Conservation (phyloP, 2,888 invertebrate genomes). For the Agrotis clavis region DNA sequence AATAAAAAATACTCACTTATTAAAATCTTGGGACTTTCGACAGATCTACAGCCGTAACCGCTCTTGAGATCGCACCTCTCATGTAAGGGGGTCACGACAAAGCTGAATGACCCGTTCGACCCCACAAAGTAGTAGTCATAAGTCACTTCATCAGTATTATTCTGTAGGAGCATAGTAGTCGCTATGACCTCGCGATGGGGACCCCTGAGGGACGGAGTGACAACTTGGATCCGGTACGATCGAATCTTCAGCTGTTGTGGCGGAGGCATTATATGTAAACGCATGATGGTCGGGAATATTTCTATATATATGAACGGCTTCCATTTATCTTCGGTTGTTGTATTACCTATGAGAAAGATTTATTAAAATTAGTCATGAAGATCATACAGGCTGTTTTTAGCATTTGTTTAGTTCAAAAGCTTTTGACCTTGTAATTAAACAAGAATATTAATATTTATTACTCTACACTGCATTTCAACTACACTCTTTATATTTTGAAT, state of each 20-base stretch:
- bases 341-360: slow-evolving; percentile 71
- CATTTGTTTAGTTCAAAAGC: background rate
- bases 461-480: no score
- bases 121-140: slow-evolving; percentile 80
- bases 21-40: slow-evolving; percentile 82
- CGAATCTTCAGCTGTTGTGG: slow-evolving; percentile 77
- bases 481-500: no score
- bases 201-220: slow-evolving; percentile 71
- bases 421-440: no score
- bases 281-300: slow-evolving; percentile 78
- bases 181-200: slow-evolving; percentile 67
- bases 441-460: no score
- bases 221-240: slow-evolving; percentile 77
- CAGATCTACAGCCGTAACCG: slow-evolving; percentile 71
- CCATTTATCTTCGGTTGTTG: slow-evolving; percentile 80
- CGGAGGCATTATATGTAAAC: slow-evolving; percentile 83
- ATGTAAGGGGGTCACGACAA: slow-evolving; percentile 82
- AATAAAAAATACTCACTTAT: slow-evolving; percentile 79
- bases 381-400: background rate
- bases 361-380: no score
- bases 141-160: slow-evolving; percentile 77
- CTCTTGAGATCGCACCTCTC: slow-evolving; percentile 66
- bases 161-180: slow-evolving; percentile 67
- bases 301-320: slow-evolving; percentile 87
- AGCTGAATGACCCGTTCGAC: slow-evolving; percentile 80